Evolutionary conservation across 1,140 invertebrate genomes (phyloP).

Genomic region (Leptoteleia sp.): DNA sequence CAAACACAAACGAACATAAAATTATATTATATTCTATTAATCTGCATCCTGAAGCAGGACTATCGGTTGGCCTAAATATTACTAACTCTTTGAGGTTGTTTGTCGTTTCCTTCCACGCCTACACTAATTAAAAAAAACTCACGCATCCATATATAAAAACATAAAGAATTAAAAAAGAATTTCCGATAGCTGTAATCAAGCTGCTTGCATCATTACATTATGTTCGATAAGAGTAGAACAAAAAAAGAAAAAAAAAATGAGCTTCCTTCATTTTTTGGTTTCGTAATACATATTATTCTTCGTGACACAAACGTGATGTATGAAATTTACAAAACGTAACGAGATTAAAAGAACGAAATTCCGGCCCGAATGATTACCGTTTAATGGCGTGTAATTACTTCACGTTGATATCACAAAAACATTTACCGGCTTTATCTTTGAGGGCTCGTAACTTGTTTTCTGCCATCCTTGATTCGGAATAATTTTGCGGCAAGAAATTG

Average conservation of each 20-base stretch:
- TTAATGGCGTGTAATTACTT: slow-evolving; percentile 41
- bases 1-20: slow-evolving; percentile 65
- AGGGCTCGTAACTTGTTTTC: slow-evolving; percentile 9
- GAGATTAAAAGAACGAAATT: slow-evolving; percentile 34
- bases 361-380: slow-evolving; percentile 8
- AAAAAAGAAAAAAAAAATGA: slow-evolving; percentile 47
- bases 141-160: slow-evolving; percentile 45
- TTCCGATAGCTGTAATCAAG: slow-evolving; percentile 43
- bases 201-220: slow-evolving; percentile 47
- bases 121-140: slow-evolving; percentile 68
- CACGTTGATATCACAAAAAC: slow-evolving; percentile 38
- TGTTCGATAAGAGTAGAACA: slow-evolving; percentile 36
- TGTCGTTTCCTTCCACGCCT: slow-evolving; percentile 78
- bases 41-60: slow-evolving; percentile 75
- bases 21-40: slow-evolving; percentile 72
- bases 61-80: slow-evolving; percentile 80
- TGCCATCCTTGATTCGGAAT: slow-evolving; percentile 2
- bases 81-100: slow-evolving; percentile 76
- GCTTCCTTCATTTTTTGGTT: slow-evolving; percentile 44
- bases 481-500: slow-evolving; percentile 8
- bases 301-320: slow-evolving; percentile 8
- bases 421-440: slow-evolving; percentile 14
- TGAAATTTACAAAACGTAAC: slow-evolving; percentile 31
- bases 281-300: slow-evolving; percentile 21
- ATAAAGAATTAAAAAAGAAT: slow-evolving; percentile 54